Evolutionary conservation across 1,140 invertebrate genomes (phyloP), one percentile per base, ranked within the genome.

Genomic region (Drosophila burlai): DNA sequence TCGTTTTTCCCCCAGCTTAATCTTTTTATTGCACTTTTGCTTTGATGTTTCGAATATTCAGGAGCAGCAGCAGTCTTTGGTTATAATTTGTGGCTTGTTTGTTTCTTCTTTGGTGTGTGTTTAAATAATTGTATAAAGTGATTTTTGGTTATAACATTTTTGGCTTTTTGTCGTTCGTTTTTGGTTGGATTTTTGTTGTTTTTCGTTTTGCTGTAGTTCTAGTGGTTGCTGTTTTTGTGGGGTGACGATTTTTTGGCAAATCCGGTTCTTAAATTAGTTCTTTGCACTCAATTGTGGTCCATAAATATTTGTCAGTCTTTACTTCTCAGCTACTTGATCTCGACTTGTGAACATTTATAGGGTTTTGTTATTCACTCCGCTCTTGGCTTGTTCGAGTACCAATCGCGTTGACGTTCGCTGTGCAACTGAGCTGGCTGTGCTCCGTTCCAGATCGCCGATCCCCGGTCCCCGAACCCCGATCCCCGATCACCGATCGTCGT

Each of bases 361-460:
- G 49, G 43, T 57, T 71, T 54, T 65, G 11, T 54, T 40, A 55
- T 40, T 62, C 36, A 73, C 38, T 50, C 69, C 69, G 69, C 38
- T 72, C 26, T 60, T 49, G 46, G 54, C 67, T 49, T 26, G 16
- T 29, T 60, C 55, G 67, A 72, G 54, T 80, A 85, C 75, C 67
- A 79, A 80, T 76, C 81, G 72, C 81, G 71, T 82, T 68, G 81
- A 76, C 71, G 63, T 81, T 76, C 86, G 81, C 81, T 90, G 81
- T 85, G 85, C 79, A 90, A 90, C 85, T 90, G 76, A 90, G 72
- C 86, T 80, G 64, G 59, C 68, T 72, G 64, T 50, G 45, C 62
- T 49, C 63, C 85, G 85, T 90, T 90, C 85, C 85, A 90, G 85
- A 82, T 90, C 85, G 85, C 50, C 86, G 81, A 89, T 77, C 83